Base-by-base conservation (phyloP, 2,797 vertebrate species). In the Salarias fasciatus region DNA sequence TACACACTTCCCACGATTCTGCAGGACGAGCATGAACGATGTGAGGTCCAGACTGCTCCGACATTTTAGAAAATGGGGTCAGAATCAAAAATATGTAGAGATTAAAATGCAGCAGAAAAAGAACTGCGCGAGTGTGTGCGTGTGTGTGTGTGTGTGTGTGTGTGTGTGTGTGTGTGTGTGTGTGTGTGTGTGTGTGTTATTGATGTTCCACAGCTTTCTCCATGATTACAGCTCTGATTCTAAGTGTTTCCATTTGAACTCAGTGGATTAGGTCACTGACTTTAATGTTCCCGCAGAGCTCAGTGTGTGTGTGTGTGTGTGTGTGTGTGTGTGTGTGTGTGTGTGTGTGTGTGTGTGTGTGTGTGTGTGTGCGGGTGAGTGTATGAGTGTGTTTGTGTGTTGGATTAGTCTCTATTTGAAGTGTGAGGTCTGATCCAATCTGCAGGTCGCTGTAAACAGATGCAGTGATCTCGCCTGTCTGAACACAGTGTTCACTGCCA, bases 391-490 rank as follows among this genome's bases (percentile, higher is more conserved):
- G n/a, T n/a, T 18, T 24, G 18, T 24, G 18, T 24, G 18, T 24
- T 24, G 18, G 18, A 83, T 86, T 77, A 79, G 83, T 79, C 77
- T 86, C 71, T 82, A 75, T 84, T 80, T 86, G 81, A 86, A 85
- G 83, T 88, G 75, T 84, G 77, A 85, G 79, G 80, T 80, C 66
- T 64, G 69, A 60, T 73, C 78, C 84, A 83, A 89, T 83, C 82
- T 77, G 53, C 72, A 78, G 78, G 79, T 82, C 59, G 71, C 80
- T 76, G 79, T 85, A 86, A 85, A 89, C 85, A 90, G 72, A 85
- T 70, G 69, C 82, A 86, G 75, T 70, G 88, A 84, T 87, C 86
- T 84, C 41, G 50, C 48, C 74, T 53, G 80, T 80, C 81, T 83
- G 85, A 69, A 89, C 87, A 87, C 82, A 65, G 77, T 72, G 83